phyloP scores from a whole-genome alignment of 2,797 vertebrate genomes.

The Fratercula arctica region DNA sequence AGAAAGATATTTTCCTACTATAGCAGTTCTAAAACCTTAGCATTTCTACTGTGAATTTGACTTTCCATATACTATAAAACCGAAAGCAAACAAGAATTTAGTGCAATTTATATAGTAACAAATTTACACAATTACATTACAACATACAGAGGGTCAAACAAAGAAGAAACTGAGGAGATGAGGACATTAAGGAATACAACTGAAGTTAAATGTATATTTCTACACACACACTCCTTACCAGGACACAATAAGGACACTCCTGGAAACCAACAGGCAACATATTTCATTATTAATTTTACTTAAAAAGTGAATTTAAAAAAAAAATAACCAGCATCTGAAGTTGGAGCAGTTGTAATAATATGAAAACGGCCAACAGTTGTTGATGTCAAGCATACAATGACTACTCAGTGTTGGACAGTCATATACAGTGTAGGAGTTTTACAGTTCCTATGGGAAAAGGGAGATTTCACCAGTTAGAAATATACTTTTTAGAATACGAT shows the following conservation, averaged over 20 bases:
- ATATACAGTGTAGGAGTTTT: not conserved
- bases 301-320: not conserved
- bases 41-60: not conserved
- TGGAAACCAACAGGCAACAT: not conserved
- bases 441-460: not conserved
- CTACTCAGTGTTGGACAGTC: not conserved
- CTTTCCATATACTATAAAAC: not conserved
- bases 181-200: not conserved
- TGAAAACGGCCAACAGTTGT: not conserved
- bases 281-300: not conserved
- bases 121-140: not conserved
- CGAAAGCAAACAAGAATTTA: not conserved
- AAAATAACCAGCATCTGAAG: not conserved
- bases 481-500: not conserved
- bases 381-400: not conserved
- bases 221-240: not conserved
- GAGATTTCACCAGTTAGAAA: not conserved
- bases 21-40: not conserved
- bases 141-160: not conserved
- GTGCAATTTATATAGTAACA: not conserved
- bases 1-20: not conserved
- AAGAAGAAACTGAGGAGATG: not conserved
- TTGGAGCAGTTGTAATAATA: conserved; percentile 2
- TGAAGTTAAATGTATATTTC: not conserved
- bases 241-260: not conserved